A percentile compares a stretch with the other conserved stretches of the same genome.
Conservation (phyloP, 2,113 vertebrate genomes). For the Tympanuchus pallidicinctus region DNA sequence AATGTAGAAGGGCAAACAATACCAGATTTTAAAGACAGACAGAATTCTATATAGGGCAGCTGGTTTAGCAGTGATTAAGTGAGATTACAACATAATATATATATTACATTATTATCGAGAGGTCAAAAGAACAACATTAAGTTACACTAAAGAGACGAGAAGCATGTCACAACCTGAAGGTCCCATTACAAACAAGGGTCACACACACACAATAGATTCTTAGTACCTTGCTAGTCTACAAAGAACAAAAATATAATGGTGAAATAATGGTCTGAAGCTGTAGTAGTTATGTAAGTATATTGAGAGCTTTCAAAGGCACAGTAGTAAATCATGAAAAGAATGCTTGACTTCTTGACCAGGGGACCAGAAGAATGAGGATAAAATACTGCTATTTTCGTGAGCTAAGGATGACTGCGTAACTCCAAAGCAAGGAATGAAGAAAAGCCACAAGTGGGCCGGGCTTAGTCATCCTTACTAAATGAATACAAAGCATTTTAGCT, state of each 20-base stretch:
- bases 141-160: not conserved
- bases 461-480: not conserved
- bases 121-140: slow-evolving; percentile 10
- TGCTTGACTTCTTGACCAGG: not conserved
- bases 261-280: not conserved
- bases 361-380: not conserved
- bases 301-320: not conserved
- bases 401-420: not conserved
- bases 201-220: not conserved
- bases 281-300: not conserved
- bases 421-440: not conserved
- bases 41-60: not conserved
- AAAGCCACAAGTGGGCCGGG: not conserved
- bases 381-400: not conserved
- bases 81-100: not conserved
- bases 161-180: not conserved
- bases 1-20: not conserved
- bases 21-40: not conserved
- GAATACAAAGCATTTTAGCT: slow-evolving; percentile 3
- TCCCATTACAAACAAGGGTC: not conserved
- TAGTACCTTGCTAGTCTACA: not conserved
- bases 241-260: not conserved
- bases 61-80: not conserved
- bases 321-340: not conserved
- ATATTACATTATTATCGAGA: not conserved